phyloP scores from a whole-genome alignment of 2,888 invertebrate species.

The Cyclophora punctaria region DNA sequence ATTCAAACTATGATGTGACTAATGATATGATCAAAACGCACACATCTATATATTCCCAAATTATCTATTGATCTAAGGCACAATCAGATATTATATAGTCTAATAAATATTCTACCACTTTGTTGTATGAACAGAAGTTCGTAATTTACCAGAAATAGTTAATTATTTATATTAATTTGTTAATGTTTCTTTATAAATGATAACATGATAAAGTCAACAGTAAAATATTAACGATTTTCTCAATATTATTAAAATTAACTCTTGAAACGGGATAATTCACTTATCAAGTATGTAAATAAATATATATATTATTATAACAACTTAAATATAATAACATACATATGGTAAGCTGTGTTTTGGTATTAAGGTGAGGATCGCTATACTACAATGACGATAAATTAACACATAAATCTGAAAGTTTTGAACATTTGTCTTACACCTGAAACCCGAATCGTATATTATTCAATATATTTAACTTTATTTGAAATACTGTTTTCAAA shows the following conservation, averaged over 20 bases:
- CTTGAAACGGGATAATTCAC: no score
- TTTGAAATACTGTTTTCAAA: slow-evolving; percentile 15
- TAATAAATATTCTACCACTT: slow-evolving; percentile 56
- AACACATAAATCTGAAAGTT: no score
- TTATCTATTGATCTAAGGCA: slow-evolving; percentile 67
- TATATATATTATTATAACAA: slow-evolving; percentile 58
- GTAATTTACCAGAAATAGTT: slow-evolving; percentile 48
- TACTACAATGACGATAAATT: slow-evolving; percentile 27
- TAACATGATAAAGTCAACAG: slow-evolving; percentile 64
- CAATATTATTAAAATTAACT: slow-evolving; percentile 22
- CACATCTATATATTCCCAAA: slow-evolving; percentile 49
- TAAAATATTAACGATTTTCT: slow-evolving; percentile 55
- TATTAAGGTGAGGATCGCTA: slow-evolving; percentile 73
- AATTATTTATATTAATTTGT: slow-evolving; percentile 41
- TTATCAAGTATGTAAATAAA: slow-evolving; percentile 41
- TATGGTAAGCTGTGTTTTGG: slow-evolving; percentile 74
- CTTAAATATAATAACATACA: slow-evolving; percentile 68
- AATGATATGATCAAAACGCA: slow-evolving; percentile 39
- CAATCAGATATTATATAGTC: slow-evolving; percentile 50
- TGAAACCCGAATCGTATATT: no score
- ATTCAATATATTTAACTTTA: no score
- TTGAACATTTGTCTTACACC: no score
- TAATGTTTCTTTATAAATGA: slow-evolving; percentile 46
- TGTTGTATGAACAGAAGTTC: slow-evolving; percentile 42
- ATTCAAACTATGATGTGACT: slow-evolving; percentile 27